Percentiles rank a stretch among this genome's conserved stretches.
Evolutionary conservation across 2,113 vertebrate genomes (phyloP).

Genomic region (Tylochromis polylepis): DNA sequence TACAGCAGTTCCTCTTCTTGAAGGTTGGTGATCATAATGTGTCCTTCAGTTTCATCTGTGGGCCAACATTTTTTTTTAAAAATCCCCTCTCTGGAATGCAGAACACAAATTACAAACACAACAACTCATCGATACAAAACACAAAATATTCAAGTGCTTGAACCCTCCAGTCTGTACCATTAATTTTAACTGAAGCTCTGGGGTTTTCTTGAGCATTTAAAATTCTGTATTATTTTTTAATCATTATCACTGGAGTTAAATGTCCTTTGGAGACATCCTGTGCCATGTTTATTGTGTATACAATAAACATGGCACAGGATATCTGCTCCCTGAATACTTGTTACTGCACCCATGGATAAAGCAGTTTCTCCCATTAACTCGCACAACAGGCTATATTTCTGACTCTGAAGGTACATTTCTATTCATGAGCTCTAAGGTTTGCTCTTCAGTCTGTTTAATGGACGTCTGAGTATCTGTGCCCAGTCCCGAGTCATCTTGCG

Average conservation of each 20-base stretch:
- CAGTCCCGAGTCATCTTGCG: constrained; percentile 16
- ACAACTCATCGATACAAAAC: too few species aligned
- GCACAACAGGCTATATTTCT: constrained; percentile 32
- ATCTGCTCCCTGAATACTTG: not conserved
- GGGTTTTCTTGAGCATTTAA: not conserved
- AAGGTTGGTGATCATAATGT: not conserved
- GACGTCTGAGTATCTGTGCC: not conserved
- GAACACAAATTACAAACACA: not conserved
- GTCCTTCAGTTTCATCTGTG: not conserved
- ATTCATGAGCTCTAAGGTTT: not conserved
- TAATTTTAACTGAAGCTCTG: not conserved
- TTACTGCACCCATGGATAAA: not conserved
- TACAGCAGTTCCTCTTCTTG: not conserved
- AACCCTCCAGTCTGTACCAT: not conserved
- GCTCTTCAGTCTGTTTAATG: not conserved
- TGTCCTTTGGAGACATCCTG: not conserved
- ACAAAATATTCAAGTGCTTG: not conserved
- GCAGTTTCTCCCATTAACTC: not conserved
- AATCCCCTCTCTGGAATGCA: not conserved
- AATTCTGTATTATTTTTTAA: not conserved
- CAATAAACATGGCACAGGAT: not conserved
- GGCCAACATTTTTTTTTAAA: not conserved
- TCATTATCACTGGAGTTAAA: not conserved
- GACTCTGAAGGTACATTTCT: constrained; percentile 6
- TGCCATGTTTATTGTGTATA: not conserved